Evolutionary conservation across 1,140 invertebrate species (phyloP).

Genomic region (Papilio helenus): DNA sequence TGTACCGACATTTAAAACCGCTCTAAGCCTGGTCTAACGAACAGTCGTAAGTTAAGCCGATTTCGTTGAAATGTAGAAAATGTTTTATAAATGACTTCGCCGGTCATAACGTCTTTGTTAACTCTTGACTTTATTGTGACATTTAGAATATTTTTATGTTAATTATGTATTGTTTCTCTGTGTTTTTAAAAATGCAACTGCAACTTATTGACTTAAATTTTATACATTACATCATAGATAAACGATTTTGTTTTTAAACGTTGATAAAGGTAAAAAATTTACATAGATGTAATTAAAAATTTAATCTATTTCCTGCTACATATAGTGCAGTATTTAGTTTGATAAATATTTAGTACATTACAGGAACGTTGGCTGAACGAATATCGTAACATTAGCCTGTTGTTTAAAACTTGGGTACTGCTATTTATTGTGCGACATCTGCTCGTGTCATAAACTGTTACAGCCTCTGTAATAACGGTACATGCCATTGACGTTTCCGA

Average conservation of each 20-base stretch:
- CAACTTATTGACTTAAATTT: neutral
- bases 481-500: neutral
- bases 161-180: neutral
- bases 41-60: neutral
- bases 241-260: too few relatives aligned
- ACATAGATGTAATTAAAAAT: too few relatives aligned
- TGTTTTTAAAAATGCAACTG: neutral
- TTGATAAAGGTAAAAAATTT: too few relatives aligned
- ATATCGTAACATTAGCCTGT: neutral
- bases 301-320: too few relatives aligned
- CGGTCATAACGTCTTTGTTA: neutral
- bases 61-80: neutral
- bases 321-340: neutral
- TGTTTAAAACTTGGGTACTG: constrained; percentile 21
- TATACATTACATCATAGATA: too few relatives aligned
- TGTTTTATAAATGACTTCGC: neutral
- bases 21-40: neutral
- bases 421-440: constrained; percentile 32
- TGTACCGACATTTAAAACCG: neutral
- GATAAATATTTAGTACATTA: constrained; percentile 3
- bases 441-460: constrained; percentile 22
- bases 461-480: neutral
- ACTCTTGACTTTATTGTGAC: neutral
- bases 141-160: neutral
- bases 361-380: neutral